A percentile compares a stretch with the other conserved stretches of the same genome.
phyloP scores from a whole-genome alignment of 2,113 vertebrate genomes.

The Pachypanchax playfairii region DNA sequence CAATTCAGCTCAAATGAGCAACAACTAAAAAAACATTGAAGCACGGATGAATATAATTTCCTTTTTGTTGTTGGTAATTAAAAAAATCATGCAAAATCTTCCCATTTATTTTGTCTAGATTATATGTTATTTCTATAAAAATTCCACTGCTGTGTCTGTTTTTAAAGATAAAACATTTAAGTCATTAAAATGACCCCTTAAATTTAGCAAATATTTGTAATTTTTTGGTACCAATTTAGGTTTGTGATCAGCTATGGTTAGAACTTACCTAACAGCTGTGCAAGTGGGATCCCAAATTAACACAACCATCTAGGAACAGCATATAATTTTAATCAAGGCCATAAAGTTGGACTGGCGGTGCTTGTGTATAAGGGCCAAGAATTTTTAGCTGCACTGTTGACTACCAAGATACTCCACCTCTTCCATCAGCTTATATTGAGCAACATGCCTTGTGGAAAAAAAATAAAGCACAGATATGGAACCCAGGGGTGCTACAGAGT shows the following conservation, averaged over 20 bases:
- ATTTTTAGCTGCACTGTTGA: background rate
- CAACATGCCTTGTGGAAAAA: conserved; percentile 27
- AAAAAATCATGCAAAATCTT: no score
- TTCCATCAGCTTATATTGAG: conserved; percentile 41
- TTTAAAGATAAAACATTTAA: no score
- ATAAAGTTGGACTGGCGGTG: background rate
- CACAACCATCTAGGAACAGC: conserved; percentile 8
- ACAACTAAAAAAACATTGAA: no score
- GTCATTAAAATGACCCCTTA: no score
- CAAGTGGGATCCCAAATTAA: conserved; percentile 1
- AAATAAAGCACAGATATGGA: conserved; percentile 30
- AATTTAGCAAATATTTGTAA: no score
- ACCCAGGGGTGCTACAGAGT: conserved; percentile 31
- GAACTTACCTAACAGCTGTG: background rate
- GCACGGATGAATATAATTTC: no score
- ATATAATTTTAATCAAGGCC: conserved; percentile 30
- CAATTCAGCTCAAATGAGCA: no score
- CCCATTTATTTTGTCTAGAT: no score
- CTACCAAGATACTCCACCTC: background rate
- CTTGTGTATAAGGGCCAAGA: background rate
- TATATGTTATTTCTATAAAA: no score
- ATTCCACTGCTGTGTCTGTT: no score
- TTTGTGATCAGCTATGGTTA: background rate
- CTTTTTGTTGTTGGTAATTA: no score
- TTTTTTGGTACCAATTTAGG: no score